Base-by-base conservation (phyloP, 2,113 vertebrate genomes). In the Tragelaphus imberbis region DNA sequence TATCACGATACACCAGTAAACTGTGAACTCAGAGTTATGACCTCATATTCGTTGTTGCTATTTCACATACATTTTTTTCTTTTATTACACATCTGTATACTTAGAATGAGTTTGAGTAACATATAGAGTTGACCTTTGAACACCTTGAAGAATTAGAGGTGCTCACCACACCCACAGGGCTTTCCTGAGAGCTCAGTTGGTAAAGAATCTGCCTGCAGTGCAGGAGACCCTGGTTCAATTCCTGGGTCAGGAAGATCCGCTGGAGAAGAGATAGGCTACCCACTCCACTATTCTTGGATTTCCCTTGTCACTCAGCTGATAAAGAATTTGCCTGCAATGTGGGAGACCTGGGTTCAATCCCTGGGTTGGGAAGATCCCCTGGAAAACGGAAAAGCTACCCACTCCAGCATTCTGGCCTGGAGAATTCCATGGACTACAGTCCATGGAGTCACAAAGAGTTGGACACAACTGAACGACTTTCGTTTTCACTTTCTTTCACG, bases 191-290 rank as follows among this genome's bases (percentile, higher is more conserved):
- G 21, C n/a, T 13, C 68, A 75, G 19, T 23, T 40, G 68, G 68
- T 75, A 40, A 40, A 6, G n/a, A 75, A 40, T 23, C 68, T 5
- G 3, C 19, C n/a, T 40, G 68, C 68, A 12, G 5, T 75, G 68
- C 19, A 23, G n/a, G 19, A 40, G n/a, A 40, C 5, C n/a, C n/a
- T 0, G 2, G 10, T 75, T 75, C 1, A 2, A 23, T 40, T 36
- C 19, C 5, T 40, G n/a, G 5, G 19, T 75, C n/a, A 11, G 68
- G 19, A 40, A 75, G 68, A 40, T 36, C 19, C 2, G 0, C 19
- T 75, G 19, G 68, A 23, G n/a, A 40, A 75, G 19, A 36, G 19
- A 23, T 1, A 71, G 10, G n/a, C 68, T 40, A 23, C n/a, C 65
- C n/a, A 12, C 68, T 40, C n/a, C 19, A 71, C n/a, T 21, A 40